Conservation (phyloP, 2,797 vertebrate species). For the Rhabdophis nuchalis region DNA sequence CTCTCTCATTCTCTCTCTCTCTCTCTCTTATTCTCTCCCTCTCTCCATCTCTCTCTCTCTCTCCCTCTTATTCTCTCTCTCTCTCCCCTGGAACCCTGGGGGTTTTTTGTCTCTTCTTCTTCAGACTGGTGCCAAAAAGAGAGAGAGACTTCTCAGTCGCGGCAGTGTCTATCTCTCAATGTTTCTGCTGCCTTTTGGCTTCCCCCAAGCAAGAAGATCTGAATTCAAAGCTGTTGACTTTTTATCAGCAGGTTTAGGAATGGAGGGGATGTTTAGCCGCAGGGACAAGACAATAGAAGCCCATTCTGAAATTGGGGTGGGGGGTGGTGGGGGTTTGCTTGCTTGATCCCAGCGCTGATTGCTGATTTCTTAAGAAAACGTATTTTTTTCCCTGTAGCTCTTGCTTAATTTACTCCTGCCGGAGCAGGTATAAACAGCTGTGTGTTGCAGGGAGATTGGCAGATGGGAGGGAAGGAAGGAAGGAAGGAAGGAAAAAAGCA, state of each 20-base stretch:
- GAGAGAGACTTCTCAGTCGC: not conserved
- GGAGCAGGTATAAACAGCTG: not conserved
- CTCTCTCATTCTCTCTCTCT: too few species aligned
- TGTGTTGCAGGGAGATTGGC: not conserved
- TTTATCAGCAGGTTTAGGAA: not conserved
- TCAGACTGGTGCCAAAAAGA: not conserved
- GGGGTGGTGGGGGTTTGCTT: not conserved
- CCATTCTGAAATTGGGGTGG: not conserved
- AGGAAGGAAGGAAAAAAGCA: not conserved
- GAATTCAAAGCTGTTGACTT: not conserved
- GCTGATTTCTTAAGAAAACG: not conserved
- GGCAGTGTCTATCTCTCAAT: not conserved
- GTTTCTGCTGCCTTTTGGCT: not conserved
- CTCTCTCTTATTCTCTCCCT: too few species aligned
- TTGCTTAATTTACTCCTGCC: not conserved
- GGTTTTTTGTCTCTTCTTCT: not conserved
- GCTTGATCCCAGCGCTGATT: not conserved
- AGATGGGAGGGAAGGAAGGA: not conserved
- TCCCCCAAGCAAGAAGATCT: not conserved
- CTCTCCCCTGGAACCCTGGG: not conserved
- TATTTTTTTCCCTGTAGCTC: not conserved
- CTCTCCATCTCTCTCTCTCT: too few species aligned
- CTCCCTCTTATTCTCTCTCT: too few species aligned
- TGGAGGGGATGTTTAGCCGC: not conserved
- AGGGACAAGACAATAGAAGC: not conserved